Percentiles rank a stretch among this genome's conserved stretches.
Evolutionary conservation across 2,888 invertebrate species (phyloP).

Genomic region (Ochropleura plecta): DNA sequence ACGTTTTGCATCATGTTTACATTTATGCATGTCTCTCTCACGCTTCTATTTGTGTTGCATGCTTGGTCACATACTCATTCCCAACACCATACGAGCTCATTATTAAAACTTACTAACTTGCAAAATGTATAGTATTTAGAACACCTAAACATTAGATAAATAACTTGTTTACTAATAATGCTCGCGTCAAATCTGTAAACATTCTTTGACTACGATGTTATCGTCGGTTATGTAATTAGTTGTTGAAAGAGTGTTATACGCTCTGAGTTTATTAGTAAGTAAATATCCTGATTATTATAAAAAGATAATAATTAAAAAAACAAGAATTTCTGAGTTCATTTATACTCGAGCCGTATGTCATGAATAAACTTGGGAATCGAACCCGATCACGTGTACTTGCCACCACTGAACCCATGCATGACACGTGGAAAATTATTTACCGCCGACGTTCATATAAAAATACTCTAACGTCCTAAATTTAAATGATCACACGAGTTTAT

Average conservation of each 20-base stretch:
- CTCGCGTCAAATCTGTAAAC: slow-evolving; percentile 42
- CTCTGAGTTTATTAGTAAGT: not conserved
- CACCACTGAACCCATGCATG: slow-evolving; percentile 9
- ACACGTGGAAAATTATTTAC: slow-evolving; percentile 5
- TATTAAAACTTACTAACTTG: slow-evolving; percentile 18
- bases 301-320: not conserved
- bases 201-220: slow-evolving; percentile 16
- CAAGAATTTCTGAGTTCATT: slow-evolving; percentile 1
- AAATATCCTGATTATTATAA: not conserved
- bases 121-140: slow-evolving; percentile 17
- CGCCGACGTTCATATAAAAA: slow-evolving; percentile 38
- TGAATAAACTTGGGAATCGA: slow-evolving; percentile 15
- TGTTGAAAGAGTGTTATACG: not conserved
- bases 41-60: slow-evolving; percentile 45
- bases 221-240: slow-evolving; percentile 30
- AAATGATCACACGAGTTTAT: slow-evolving; percentile 12
- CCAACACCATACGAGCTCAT: slow-evolving; percentile 11
- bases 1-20: slow-evolving; percentile 75
- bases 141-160: slow-evolving; percentile 35
- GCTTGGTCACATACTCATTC: slow-evolving; percentile 30
- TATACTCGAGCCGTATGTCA: not conserved
- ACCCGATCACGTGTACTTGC: slow-evolving; percentile 18
- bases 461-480: slow-evolving; percentile 38
- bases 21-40: slow-evolving; percentile 54
- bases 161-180: slow-evolving; percentile 59